Base-by-base conservation (phyloP, 2,797 vertebrate species). In the Falco cherrug region DNA sequence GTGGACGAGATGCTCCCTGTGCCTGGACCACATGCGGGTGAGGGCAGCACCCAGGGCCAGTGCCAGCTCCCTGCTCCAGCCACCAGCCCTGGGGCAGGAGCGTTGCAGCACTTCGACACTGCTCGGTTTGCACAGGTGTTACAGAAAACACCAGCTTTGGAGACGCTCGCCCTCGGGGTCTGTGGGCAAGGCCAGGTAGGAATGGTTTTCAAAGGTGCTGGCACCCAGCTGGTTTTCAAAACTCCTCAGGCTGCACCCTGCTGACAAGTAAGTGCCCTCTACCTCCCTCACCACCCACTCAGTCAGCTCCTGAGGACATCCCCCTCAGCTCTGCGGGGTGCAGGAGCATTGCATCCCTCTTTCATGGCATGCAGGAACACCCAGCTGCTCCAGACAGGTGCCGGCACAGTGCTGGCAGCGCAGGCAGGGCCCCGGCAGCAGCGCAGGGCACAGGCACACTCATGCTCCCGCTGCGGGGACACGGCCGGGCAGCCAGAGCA, bases 21-120 rank as follows among this genome's bases (percentile, higher is more conserved):
- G 65, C 50, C 51, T 47, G 68, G 43, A 56, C 5, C 64, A 47
- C 10, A 16, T 0, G 0, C 10, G 48, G 70, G 17, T 33, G 28
- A 83, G 54, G 61, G 61, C 33, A 81, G 65, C 25, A 26, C 0
- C 20, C 1, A 20, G 41, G 31, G 20, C 6, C 3, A 17, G 61
- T 16, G 67, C 13, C 61, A 82, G 15, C 29, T 33, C 75, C 71
- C 63, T 48, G 63, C 63, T 37, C 48, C 2, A 9, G 53, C 54
- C 59, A 79, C 18, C 59, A 35, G 59, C 53, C 21, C 17, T 2
- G 1, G 9, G 45, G 31, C 61, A 69, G 28, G 41, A 67, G 70
- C 5, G 3, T 5, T 6, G 20, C 35, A 51, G 61, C 29, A 24
- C 89, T 28, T 65, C 35, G 25, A 5, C 6, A 0, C 16, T 0